Evolutionary conservation across 2,797 vertebrate species (phyloP), one percentile per base, ranked within the genome.

Genomic region (Pantherophis alleghaniensis): DNA sequence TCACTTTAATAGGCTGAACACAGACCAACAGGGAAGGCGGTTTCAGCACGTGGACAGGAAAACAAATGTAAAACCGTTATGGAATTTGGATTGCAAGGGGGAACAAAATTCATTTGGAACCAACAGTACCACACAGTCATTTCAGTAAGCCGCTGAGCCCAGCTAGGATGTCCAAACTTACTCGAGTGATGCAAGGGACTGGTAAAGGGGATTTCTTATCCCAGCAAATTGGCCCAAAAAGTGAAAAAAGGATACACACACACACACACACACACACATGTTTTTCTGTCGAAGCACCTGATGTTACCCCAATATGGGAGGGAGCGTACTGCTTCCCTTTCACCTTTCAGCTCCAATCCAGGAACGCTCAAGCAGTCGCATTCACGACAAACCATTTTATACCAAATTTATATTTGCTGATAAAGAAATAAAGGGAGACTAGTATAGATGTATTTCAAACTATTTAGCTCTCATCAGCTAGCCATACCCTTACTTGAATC

Each of bases 141-240:
- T 97, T 97, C 94, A 94, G 95, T n/a, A 97, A 95, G 97, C 88
- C 92, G 97, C 95, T 12, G 56, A 66, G 90, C 94, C 92, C 53
- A 88, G 59, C 87, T 90, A 37, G 59, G 74, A 95, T 59, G 0
- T 60, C 55, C 95, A 95, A 96, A 96, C 95, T 88, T 95, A 95
- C 95, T 93, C 95, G 96, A 97, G 97, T 97, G 97, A 96, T 97
- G 96, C 91, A 28, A 88, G 12, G 95, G 95, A 90, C 94, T 96
- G 96, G 94, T 91, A 95, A 97, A 96, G 20, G 59, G 94, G 92
- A 94, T 96, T 26, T 91, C 89, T 95, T 83, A 94, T 95, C 69
- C 69, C 69, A 20, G 32, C 2, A 69, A 37, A 37, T 6, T 97
- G 92, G 89, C 86, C 28, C 95, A 93, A 94, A 55, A 92, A 95